Evolutionary conservation across 1,140 invertebrate genomes (phyloP), one percentile per base, ranked within the genome.

Genomic region (Zaprionus africanus): DNA sequence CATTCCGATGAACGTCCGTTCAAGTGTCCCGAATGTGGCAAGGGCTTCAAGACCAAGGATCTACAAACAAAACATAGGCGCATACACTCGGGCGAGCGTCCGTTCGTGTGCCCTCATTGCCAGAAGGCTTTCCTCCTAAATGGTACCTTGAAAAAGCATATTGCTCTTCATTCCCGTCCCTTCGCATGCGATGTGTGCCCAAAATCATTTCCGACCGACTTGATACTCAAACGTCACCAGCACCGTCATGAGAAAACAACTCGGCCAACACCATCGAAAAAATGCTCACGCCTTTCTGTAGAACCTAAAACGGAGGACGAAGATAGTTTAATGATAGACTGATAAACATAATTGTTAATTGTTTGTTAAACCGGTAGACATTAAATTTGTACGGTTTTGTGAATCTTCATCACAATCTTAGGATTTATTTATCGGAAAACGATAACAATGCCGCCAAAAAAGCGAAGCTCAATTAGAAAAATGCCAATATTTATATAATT

Each of bases 1-100:
- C 99, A 99, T 93, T 99, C 98, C 22, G 98, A 98, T 38, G 98
- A 99, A 93, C 99, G 99, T 93, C 98, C 98, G 9, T 99, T 99
- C 94, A 98, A 99, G 93, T 99, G 98, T 94, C 96, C 97, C 12
- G 97, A 98, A 62, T 99, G 98, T 94, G 98, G 97, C 87, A 99
- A 99, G 94, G 98, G 98, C 63, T 99, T 99, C 94, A 98, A 97
- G 64, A 98, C 99, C 93, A 95, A 99, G 75, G 98, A 97, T 92
- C 99, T 99, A 93, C 95, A 99, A 81, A 97, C 99, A 93, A 95
- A 99, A 70, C 98, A 99, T 94, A 98, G 17, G 22, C 46, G 58
- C 2, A 34, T 53, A 6, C 57, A 69, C 38, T 31, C 67, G 1
- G 58, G 58, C n/a, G 67, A 69, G 13, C 31, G 58, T 1, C 67